phyloP scores from a whole-genome alignment of 2,797 vertebrate genomes.

The Oophaga sylvatica region DNA sequence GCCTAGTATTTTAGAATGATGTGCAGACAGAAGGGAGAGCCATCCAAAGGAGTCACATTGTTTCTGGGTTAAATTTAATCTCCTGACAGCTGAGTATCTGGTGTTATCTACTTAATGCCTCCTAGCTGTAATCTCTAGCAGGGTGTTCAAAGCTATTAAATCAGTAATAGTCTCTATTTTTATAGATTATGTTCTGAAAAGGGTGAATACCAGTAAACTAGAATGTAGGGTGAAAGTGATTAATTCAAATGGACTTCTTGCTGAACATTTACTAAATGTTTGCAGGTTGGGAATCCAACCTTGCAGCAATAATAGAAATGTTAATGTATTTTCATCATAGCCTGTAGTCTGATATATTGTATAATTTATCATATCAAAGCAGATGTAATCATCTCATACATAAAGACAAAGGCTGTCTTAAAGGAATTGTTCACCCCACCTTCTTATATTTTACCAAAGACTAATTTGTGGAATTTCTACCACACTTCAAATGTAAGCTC shows the following conservation, averaged over 20 bases:
- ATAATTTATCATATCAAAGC: background rate
- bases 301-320: background rate
- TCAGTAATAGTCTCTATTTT: conserved; percentile 43
- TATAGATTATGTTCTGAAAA: conserved; percentile 21
- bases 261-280: background rate
- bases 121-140: conserved; percentile 29
- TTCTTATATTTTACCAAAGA: too few relatives aligned
- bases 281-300: background rate
- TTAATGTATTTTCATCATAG: background rate
- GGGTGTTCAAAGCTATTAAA: conserved; percentile 5
- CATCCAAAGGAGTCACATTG: background rate
- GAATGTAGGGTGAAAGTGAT: conserved; percentile 9
- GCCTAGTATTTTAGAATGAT: background rate
- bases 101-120: conserved; percentile 36
- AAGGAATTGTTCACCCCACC: too few relatives aligned
- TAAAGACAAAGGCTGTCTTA: too few relatives aligned
- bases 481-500: too few relatives aligned
- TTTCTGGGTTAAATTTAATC: conserved; percentile 41
- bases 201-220: conserved; percentile 1
- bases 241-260: background rate
- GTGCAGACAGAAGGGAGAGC: background rate
- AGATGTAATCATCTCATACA: background rate
- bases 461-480: too few relatives aligned
- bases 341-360: background rate
- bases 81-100: conserved; percentile 42